These are phyloP conservation scores for Tetramorium alpestre DNA, from an alignment of 1,140 invertebrate genomes.

Conservation along the genomic window DNA sequence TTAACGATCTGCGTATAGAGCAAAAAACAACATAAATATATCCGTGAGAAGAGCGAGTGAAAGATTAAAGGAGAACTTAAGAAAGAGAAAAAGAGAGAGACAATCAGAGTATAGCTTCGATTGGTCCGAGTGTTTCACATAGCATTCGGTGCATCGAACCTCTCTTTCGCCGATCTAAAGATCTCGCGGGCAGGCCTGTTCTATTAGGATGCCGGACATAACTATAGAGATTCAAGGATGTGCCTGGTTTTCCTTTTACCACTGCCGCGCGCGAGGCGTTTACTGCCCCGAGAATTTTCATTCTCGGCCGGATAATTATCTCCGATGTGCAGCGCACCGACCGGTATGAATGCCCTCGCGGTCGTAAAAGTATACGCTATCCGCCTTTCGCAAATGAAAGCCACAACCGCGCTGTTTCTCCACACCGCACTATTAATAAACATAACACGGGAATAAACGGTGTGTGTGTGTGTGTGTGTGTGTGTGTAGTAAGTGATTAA, in stretches of 20 bases:
- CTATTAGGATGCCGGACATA: constrained; percentile 73
- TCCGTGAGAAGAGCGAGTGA: not conserved
- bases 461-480: not conserved
- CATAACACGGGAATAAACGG: not conserved
- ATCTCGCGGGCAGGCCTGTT: constrained; percentile 49
- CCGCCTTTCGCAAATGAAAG: not conserved
- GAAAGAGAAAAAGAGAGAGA: constrained; percentile 21
- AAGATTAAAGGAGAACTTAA: constrained; percentile 58
- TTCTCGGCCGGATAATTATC: constrained; percentile 28
- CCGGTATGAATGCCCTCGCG: not conserved
- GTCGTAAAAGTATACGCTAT: not conserved
- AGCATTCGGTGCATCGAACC: constrained; percentile 67
- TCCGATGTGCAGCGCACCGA: not conserved
- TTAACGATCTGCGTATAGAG: not conserved
- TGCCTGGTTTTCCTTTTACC: constrained; percentile 4
- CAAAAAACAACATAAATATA: constrained; percentile 60
- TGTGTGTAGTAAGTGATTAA: not conserved
- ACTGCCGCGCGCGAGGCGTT: constrained; percentile 3
- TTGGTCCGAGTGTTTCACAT: constrained; percentile 66
- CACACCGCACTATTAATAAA: not conserved
- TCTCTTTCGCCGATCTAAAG: constrained; percentile 48
- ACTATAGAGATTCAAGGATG: constrained; percentile 48
- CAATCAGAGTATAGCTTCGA: constrained; percentile 50
- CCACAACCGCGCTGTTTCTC: not conserved
- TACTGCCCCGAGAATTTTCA: constrained; percentile 39